Percentiles rank a stretch among this genome's conserved stretches.
Evolutionary conservation across 2,113 vertebrate species (phyloP).

Genomic region (Gallinago media): DNA sequence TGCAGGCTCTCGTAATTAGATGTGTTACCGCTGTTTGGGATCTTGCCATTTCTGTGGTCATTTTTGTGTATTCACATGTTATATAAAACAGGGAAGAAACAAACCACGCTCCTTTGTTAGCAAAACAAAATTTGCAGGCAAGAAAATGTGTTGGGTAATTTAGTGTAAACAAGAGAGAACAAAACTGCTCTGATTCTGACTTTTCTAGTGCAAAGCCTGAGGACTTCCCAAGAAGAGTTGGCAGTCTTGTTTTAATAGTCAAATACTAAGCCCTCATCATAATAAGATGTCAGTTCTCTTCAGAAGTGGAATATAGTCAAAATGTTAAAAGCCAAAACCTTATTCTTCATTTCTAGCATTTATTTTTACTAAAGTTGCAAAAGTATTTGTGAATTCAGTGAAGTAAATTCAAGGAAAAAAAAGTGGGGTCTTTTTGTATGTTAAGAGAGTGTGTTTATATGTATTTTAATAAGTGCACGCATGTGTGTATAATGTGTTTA

Average conservation of each 20-base stretch:
- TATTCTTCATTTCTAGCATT: background rate
- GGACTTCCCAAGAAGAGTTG: background rate
- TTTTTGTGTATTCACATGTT: background rate
- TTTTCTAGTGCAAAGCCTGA: background rate
- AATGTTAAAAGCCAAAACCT: background rate
- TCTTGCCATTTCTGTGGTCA: background rate
- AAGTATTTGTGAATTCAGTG: background rate
- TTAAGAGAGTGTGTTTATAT: background rate
- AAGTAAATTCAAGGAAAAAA: background rate
- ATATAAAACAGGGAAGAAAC: background rate
- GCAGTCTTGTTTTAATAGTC: conserved; percentile 5
- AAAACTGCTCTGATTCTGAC: background rate
- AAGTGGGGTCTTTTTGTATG: background rate
- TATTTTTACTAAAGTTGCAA: background rate
- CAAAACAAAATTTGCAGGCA: background rate
- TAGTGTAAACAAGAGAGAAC: background rate
- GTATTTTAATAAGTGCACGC: background rate
- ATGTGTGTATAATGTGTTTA: background rate
- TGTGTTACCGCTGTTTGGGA: background rate
- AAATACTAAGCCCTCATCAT: background rate
- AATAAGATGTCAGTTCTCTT: background rate
- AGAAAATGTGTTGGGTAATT: background rate
- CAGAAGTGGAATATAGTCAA: background rate
- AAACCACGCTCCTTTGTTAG: background rate
- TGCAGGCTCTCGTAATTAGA: background rate